Base-by-base conservation (phyloP, 2,888 invertebrate genomes). In the Dusona sp. region DNA sequence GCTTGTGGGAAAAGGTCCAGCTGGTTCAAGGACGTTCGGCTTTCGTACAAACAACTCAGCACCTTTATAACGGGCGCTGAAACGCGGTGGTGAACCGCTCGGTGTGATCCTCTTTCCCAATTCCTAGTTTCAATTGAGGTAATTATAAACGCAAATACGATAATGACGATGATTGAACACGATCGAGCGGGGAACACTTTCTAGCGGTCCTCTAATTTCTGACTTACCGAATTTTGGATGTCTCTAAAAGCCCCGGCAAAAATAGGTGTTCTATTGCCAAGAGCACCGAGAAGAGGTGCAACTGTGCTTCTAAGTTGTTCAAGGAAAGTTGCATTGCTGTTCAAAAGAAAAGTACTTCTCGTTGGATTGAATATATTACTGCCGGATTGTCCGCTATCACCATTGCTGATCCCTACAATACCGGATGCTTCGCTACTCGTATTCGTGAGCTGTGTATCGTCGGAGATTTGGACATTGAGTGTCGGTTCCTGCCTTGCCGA, bases 61-160 rank as follows among this genome's bases (percentile, higher is more conserved):
- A 38, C 94, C 94, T 82, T 92, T 93, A 89, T 94, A 94, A 88
- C 94, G 92, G 13, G 94, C 94, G 75, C 93, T 93, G 80, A 94
- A 94, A 78, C 92, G 91, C 16, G 94, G 93, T 3, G 93, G 91
- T 38, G 91, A 88, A 83, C 94, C 94, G 42, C 88, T 94, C 51
- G 94, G 93, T 8, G 93, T 94, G 51, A 93, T 89, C 73, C 94
- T 91, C 11, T 90, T 87, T 19, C 90, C 90, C 54, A 92, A 92
- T 90, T 92, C 93, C 94, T 94, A 75, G 22, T 54, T 42, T 57
- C 38, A 2, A 16, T 61, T 0, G 33, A 73, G 81, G 19, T n/a
- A 4, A 48, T 38, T 7, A 16, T 8, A 65, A 54, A 25, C 6
- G 9, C 22, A 25, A 29, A n/a, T n/a, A n/a, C 8, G 29, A 38